Evolutionary conservation across 2,888 invertebrate species (phyloP), one percentile per base, ranked within the genome.

Genomic region (Leptogaster cylindrica): DNA sequence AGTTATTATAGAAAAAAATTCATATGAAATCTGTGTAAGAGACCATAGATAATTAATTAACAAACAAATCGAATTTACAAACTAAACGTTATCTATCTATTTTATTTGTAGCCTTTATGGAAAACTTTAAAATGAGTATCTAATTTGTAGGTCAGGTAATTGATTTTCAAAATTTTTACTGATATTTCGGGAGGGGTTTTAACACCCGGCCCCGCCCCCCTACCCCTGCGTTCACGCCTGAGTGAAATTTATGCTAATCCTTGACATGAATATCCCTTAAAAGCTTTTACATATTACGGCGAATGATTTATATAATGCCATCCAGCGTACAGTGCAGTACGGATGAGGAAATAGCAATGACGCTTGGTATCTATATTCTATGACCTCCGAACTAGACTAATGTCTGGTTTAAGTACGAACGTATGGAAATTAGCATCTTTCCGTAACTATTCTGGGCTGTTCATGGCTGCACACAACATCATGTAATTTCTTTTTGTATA

Each of bases 231-330:
- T 33, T 33, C n/a, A 33, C 8, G n/a, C n/a, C n/a, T 41, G 52
- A 67, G 67, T 64, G 33, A 67, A 67, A 67, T 67, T 64, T 67
- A 67, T 67, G 67, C 61, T 52, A 67, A 67, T 67, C 61, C 61
- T 67, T 39, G 67, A 44, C 55, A 61, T 36, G 61, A 67, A 61
- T 39, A 44, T 55, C 66, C 66, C 55, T 66, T 66, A 66, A 66
- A 66, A 66, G 66, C 66, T 66, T 66, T 66, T 55, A 41, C 44
- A 55, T 55, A 55, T 55, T 66, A 55, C 66, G 52, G 55, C 46
- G 46, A 55, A 66, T 66, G 66, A 66, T 66, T 66, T 66, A 66
- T 66, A 18, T 66, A 25, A 25, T 8, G 33, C 36, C 25, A 23
- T 33, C 23, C 33, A 55, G 20, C 23, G 31, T 39, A 12, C 16